Percentiles rank a stretch among this genome's conserved stretches.
These are phyloP conservation scores for Stegophylla sp. DNA, from an alignment of 2,888 invertebrate species.

Conservation along the genomic window DNA sequence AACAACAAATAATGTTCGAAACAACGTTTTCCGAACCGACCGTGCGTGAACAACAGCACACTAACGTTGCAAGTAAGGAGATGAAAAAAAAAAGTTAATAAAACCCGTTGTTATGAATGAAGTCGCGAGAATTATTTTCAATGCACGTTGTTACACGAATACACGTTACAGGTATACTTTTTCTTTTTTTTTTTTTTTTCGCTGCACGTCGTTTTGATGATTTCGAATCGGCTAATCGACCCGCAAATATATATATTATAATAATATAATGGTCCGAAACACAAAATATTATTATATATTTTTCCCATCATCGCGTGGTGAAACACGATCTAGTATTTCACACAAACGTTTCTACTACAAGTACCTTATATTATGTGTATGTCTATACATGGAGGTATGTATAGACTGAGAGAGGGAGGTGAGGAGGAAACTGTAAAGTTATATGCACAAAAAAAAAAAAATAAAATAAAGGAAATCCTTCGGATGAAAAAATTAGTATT, in stretches of 20 bases:
- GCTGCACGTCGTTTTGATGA: not conserved
- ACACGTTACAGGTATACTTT: not conserved
- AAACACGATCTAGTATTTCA: conserved; percentile 5
- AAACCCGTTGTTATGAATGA: conserved; percentile 47
- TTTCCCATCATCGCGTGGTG: conserved; percentile 15
- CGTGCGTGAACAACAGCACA: conserved; percentile 13
- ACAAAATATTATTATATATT: conserved; percentile 4
- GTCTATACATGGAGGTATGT: too few species aligned
- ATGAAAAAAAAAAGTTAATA: not conserved
- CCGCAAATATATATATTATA: not conserved
- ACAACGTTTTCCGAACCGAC: conserved; percentile 32
- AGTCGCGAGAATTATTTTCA: not conserved
- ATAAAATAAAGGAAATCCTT: not conserved
- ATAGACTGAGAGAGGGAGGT: not conserved
- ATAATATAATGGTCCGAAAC: conserved; percentile 23
- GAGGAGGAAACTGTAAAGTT: not conserved
- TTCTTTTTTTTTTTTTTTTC: conserved; percentile 6
- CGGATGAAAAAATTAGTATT: not conserved
- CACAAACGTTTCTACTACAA: not conserved
- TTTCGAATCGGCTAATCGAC: conserved; percentile 24
- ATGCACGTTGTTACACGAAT: conserved; percentile 2
- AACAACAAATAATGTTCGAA: conserved; percentile 6
- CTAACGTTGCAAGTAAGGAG: conserved; percentile 5
- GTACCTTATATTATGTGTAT: not conserved
- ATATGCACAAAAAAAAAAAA: too few species aligned